These are phyloP conservation scores for Anoplophora glabripennis DNA, from an alignment of 1,140 invertebrate genomes.

Conservation along the genomic window DNA sequence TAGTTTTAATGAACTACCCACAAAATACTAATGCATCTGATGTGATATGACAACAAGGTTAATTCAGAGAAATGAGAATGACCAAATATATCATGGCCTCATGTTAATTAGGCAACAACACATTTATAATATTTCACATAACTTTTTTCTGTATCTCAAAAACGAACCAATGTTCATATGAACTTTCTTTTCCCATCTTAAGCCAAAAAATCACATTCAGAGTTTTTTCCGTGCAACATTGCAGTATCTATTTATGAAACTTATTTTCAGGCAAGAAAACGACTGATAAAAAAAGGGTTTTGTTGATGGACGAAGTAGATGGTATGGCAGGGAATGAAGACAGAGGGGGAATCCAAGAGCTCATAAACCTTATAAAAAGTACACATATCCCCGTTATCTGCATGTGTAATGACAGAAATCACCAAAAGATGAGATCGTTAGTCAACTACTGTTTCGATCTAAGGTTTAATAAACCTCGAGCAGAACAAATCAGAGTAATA, in stretches of 20 bases:
- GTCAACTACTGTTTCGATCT: conserved; percentile 95
- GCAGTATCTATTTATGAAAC: neutral
- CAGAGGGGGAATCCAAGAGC: conserved; percentile 91
- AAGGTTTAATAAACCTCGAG: conserved; percentile 74
- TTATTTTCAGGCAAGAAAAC: conserved; percentile 27
- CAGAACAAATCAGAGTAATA: conserved; percentile 86
- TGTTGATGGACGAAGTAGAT: conserved; percentile 99
- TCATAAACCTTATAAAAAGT: conserved; percentile 90
- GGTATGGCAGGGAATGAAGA: conserved; percentile 99
- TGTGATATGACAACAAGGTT: too few species aligned
- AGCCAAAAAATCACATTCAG: too few species aligned
- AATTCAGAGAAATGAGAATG: too few species aligned
- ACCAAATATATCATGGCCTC: too few species aligned
- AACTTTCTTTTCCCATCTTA: too few species aligned
- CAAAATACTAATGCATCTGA: too few species aligned
- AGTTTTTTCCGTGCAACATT: neutral
- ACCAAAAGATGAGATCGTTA: conserved; percentile 90
- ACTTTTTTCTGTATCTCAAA: too few species aligned
- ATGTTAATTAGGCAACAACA: too few species aligned
- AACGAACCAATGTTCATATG: too few species aligned
- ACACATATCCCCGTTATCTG: conserved; percentile 93
- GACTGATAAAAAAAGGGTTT: conserved; percentile 69
- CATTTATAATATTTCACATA: too few species aligned
- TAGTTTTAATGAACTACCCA: too few species aligned
- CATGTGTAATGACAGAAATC: conserved; percentile 97